These are phyloP conservation scores for Ctenopoma multispine DNA, from an alignment of 2,797 vertebrate genomes.

Conservation along the genomic window DNA sequence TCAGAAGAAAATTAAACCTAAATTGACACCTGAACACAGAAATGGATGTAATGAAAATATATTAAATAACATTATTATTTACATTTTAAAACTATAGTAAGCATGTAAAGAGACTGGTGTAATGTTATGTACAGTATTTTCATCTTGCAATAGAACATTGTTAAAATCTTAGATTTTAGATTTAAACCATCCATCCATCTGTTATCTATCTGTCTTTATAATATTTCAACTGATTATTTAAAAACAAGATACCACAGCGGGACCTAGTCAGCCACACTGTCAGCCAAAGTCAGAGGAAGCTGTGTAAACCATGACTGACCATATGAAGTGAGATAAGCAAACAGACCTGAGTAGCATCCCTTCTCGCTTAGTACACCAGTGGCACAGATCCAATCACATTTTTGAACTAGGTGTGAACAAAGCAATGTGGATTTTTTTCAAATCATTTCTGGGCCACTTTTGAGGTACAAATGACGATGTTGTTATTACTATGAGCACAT, in stretches of 20 bases:
- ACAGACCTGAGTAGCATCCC: too few relatives aligned
- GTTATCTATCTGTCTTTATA: too few relatives aligned
- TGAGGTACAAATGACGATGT: too few relatives aligned
- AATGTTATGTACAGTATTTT: neutral
- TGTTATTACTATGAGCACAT: too few relatives aligned
- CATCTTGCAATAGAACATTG: neutral
- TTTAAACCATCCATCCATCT: too few relatives aligned
- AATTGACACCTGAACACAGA: neutral
- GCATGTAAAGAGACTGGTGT: neutral
- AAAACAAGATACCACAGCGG: too few relatives aligned
- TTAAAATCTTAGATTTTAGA: neutral
- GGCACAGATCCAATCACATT: too few relatives aligned
- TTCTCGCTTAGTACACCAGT: neutral
- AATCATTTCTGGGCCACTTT: too few relatives aligned
- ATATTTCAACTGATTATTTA: too few relatives aligned
- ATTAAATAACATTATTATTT: neutral
- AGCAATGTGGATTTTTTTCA: too few relatives aligned
- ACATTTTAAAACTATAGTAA: neutral
- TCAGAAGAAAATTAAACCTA: neutral
- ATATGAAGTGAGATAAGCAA: neutral
- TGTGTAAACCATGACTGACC: slow-evolving; percentile 1
- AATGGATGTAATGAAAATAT: neutral
- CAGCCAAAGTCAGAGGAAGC: neutral
- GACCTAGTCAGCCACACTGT: too few relatives aligned
- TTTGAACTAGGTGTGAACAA: too few relatives aligned